phyloP scores from a whole-genome alignment of 2,797 vertebrate genomes.

The Xenopus petersii region DNA sequence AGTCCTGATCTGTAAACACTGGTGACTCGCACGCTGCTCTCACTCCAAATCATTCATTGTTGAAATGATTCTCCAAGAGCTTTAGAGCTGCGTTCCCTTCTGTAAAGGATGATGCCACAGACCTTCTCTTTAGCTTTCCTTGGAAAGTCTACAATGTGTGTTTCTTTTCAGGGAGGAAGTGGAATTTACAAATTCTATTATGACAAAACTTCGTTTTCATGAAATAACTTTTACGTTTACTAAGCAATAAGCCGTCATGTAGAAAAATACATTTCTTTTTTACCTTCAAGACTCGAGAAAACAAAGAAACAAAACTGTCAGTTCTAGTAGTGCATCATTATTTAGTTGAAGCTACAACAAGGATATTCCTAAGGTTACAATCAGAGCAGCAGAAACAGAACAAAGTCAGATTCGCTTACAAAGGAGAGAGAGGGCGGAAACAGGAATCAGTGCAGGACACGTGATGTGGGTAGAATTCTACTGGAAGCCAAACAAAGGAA shows the following conservation, averaged over 20 bases:
- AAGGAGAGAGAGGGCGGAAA: conserved; percentile 51
- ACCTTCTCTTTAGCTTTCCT: not conserved
- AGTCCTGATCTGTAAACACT: conserved; percentile 51
- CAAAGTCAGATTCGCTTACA: conserved; percentile 67
- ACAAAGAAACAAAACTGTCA: conserved; percentile 73
- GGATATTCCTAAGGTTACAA: conserved; percentile 72
- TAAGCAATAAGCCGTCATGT: conserved; percentile 81
- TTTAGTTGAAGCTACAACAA: conserved; percentile 72
- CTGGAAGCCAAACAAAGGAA: conserved; percentile 56
- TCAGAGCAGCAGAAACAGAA: conserved; percentile 70
- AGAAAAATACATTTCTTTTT: conserved; percentile 77
- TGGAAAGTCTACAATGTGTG: conserved; percentile 15
- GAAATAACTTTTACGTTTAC: conserved; percentile 67
- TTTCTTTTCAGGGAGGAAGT: conserved; percentile 11
- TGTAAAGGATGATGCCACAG: conserved; percentile 35
- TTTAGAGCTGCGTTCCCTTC: conserved; percentile 50
- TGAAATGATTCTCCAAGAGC: conserved; percentile 56
- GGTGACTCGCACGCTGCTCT: conserved; percentile 56
- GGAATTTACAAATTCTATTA: conserved; percentile 77
- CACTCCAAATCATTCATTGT: conserved; percentile 22
- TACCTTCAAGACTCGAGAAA: conserved; percentile 75
- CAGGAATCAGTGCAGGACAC: conserved; percentile 56
- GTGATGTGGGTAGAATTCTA: conserved; percentile 46
- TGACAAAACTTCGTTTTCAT: conserved; percentile 76
- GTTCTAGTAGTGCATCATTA: conserved; percentile 72